Conservation (phyloP, 2,888 invertebrate genomes). For the Rhopalosiphum nymphaeae region DNA sequence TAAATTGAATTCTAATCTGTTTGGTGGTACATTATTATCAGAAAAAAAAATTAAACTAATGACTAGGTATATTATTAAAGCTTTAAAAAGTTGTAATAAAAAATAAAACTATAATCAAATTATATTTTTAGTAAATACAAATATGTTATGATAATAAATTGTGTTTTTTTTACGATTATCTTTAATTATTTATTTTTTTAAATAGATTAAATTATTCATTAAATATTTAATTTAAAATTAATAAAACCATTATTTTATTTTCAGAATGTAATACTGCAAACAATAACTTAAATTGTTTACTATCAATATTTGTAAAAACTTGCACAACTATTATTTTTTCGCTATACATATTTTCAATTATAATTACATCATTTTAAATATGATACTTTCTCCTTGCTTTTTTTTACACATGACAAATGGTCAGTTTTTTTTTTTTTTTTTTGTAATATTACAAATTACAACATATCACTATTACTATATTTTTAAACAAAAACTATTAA, state of each 20-base stretch:
- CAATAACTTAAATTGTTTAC: not conserved
- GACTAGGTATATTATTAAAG: not conserved
- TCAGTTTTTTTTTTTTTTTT: not conserved
- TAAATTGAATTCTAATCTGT: too few relatives aligned
- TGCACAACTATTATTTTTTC: not conserved
- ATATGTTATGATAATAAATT: not conserved
- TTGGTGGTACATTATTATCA: too few relatives aligned
- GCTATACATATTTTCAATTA: not conserved
- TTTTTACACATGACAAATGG: not conserved
- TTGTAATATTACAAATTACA: not conserved
- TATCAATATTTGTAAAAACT: not conserved
- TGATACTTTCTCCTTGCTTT: not conserved
- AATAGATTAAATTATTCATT: not conserved
- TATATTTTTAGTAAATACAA: not conserved
- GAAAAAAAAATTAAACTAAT: not conserved
- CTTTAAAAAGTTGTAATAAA: not conserved
- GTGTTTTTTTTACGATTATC: not conserved
- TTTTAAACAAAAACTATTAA: not conserved
- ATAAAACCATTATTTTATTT: not conserved
- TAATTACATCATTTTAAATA: not conserved
- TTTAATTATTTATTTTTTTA: not conserved
- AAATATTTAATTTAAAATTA: not conserved
- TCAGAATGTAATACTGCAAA: not conserved
- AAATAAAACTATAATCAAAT: not conserved
- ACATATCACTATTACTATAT: not conserved